Evolutionary conservation across 2,113 vertebrate genomes (phyloP).

Genomic region (Hypanus sabinus): DNA sequence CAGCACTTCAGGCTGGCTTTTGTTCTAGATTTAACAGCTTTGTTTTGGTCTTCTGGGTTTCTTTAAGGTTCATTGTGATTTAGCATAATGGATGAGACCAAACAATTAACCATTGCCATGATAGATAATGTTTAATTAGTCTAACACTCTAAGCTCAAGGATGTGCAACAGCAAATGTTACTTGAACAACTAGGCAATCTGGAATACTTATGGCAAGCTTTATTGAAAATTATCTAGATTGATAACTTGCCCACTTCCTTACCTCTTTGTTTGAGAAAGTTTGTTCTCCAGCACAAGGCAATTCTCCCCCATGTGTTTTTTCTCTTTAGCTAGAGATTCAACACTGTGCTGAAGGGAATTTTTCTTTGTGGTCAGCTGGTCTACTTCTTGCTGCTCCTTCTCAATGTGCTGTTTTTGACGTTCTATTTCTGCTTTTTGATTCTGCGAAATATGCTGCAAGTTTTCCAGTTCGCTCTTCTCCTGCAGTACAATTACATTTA

Average conservation of each 20-base stretch:
- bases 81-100: background rate
- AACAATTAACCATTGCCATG: background rate
- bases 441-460: constrained; percentile 52
- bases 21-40: background rate
- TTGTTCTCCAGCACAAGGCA: constrained; percentile 57
- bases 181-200: background rate
- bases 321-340: constrained; percentile 51
- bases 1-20: background rate
- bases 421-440: constrained; percentile 56
- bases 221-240: background rate
- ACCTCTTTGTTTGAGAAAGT: constrained; percentile 60
- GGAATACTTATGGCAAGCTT: background rate
- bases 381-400: constrained; percentile 48
- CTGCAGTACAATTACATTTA: constrained; percentile 45
- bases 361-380: constrained; percentile 49
- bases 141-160: background rate
- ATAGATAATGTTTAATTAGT: background rate
- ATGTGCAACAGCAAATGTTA: background rate
- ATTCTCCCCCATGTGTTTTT: constrained; percentile 55
- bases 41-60: background rate
- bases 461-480: constrained; percentile 60
- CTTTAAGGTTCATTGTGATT: background rate
- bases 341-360: constrained; percentile 46
- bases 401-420: constrained; percentile 58
- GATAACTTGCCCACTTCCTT: constrained; percentile 11